Percentiles rank a stretch among this genome's conserved stretches.
Evolutionary conservation across 1,140 invertebrate species (phyloP).

Genomic region (Sarcophaga bullata): DNA sequence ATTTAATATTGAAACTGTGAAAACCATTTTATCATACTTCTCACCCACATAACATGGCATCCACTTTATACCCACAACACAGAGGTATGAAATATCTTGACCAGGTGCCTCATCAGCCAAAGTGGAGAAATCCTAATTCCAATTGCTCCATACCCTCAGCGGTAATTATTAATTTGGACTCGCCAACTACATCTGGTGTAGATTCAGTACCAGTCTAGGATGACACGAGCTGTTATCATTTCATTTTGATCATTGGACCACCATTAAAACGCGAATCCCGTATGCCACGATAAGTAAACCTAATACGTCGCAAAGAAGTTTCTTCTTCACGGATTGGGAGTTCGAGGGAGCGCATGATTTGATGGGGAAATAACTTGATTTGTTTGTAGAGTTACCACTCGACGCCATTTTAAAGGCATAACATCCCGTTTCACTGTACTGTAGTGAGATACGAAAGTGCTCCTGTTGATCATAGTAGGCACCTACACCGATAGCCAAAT

Average conservation of each 20-base stretch:
- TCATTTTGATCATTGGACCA: conserved; percentile 67
- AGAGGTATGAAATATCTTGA: conserved; percentile 62
- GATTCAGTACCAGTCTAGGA: conserved; percentile 69
- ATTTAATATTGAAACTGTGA: conserved; percentile 69
- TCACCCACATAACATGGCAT: conserved; percentile 72
- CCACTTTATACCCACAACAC: conserved; percentile 68
- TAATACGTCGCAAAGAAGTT: conserved; percentile 66
- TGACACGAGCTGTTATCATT: conserved; percentile 68
- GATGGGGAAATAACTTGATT: conserved; percentile 67
- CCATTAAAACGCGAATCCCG: conserved; percentile 68
- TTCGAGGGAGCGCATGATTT: conserved; percentile 67
- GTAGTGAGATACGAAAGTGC: conserved; percentile 54
- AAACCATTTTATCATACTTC: conserved; percentile 71
- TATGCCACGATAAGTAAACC: conserved; percentile 65
- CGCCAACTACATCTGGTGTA: conserved; percentile 62
- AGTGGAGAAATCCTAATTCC: conserved; percentile 62
- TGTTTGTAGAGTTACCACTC: conserved; percentile 68
- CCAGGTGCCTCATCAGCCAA: conserved; percentile 53
- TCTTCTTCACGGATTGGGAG: conserved; percentile 53
- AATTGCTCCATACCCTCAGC: conserved; percentile 68
- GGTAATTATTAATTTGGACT: conserved; percentile 60
- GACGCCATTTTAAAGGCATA: conserved; percentile 57
- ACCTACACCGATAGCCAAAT: conserved; percentile 50
- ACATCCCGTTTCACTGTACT: conserved; percentile 52
- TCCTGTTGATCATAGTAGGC: conserved; percentile 45